Base-by-base conservation (phyloP, 2,888 invertebrate genomes). In the Thereva unica region DNA sequence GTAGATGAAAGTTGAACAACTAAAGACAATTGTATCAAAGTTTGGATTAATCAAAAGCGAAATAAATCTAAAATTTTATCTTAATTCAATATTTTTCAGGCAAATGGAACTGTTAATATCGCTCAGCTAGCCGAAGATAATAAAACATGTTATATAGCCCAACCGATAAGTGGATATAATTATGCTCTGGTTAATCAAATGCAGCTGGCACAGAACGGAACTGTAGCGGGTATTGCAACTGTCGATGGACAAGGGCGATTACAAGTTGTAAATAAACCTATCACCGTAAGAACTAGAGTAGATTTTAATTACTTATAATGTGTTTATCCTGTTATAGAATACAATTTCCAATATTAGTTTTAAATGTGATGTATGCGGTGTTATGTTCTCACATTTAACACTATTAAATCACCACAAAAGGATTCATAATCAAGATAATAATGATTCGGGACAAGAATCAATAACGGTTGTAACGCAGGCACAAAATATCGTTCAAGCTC, bases 141-240 rank as follows among this genome's bases (percentile, higher is more conserved):
- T 74, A 89, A 89, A 77, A 87, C 86, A 52, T 89, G 89, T 76
- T 90, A 89, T 75, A 89, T 89, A 72, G 88, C 89, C 35, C 89
- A 89, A 74, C 89, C 89, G 4, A 87, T 89, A 74, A 86, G 88
- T 59, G 87, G 88, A 55, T 80, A 80, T 64, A 93, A 93, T 77
- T 93, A 93, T 83, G 91, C 92, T 3, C 83, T 93, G 72, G 87
- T 90, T 56, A 93, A 93, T 80, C 93, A 93, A 79, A 92, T 93
- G 90, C 90, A 91, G 74, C 84, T 92, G 68, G 88, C 90, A 34
- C 86, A 86, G 64, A 86, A 86, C 75, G 85, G 86, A 8, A 78
- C 80, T 5, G 77, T 81, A 8, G 68, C 71, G 9, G 80, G 81
- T 10, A 80, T 80, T 37, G 80, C 80, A 41, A 81, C 80, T 5